Conservation (phyloP, 2,113 vertebrate genomes). For the Planiliza haematocheilus region DNA sequence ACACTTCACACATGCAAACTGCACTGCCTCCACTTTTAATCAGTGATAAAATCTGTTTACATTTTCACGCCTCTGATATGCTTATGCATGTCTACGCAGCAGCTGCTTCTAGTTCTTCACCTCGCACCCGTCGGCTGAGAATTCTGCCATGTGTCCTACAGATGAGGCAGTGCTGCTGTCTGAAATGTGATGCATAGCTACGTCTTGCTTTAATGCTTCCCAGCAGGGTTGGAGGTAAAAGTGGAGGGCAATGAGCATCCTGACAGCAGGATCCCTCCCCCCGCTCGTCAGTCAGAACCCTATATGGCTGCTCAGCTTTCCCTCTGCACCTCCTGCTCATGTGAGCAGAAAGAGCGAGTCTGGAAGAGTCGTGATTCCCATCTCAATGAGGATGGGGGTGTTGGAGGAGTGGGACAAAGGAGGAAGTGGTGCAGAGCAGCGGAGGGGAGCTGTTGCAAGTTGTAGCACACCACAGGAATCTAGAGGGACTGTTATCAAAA, state of each 20-base stretch:
- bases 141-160: not conserved
- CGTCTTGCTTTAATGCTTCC: slow-evolving; percentile 18
- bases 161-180: not conserved
- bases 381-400: slow-evolving; percentile 73
- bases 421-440: slow-evolving; percentile 42
- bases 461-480: slow-evolving; percentile 42
- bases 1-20: not conserved
- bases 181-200: slow-evolving; percentile 5
- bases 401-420: slow-evolving; percentile 41
- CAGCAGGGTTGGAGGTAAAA: slow-evolving; percentile 43
- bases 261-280: slow-evolving; percentile 17
- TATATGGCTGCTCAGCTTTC: slow-evolving; percentile 50
- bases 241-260: slow-evolving; percentile 50
- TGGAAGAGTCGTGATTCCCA: slow-evolving; percentile 81
- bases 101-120: slow-evolving; percentile 9
- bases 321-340: slow-evolving; percentile 72
- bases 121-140: not conserved
- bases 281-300: slow-evolving; percentile 18
- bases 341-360: slow-evolving; percentile 71
- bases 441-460: slow-evolving; percentile 37
- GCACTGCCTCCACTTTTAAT: slow-evolving; percentile 16
- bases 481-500: slow-evolving; percentile 32
- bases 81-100: slow-evolving; percentile 6
- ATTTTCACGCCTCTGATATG: slow-evolving; percentile 21
- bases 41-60: slow-evolving; percentile 31